Evolutionary conservation across 1,140 invertebrate species (phyloP), one percentile per base, ranked within the genome.

Genomic region (Himalopsyche phryganea): DNA sequence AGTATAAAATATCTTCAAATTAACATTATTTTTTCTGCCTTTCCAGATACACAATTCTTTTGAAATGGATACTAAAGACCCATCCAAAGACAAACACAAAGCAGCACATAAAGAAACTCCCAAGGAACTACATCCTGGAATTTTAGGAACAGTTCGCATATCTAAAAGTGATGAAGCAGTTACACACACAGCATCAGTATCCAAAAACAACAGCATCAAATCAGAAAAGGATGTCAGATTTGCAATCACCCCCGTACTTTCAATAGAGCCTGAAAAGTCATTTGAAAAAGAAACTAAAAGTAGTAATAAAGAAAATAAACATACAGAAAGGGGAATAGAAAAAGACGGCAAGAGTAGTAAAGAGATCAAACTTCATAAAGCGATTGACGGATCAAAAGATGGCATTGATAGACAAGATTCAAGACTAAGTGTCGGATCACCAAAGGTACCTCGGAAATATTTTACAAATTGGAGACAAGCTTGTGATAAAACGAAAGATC

Each of bases 381-480:
- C 14, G 14, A 32, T 9, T 7, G 54, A 57, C 19, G 19, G 47
- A 19, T 50, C 54, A 17, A 57, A 35, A 35, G 53, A 58, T 35
- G 44, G 41, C 1, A 38, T 64, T 5, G 61, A 60, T 1, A 60
- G 58, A 47, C 58, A 66, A 20, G 56, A 62, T 35, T 60, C 60
- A 6, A 52, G 54, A 18, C 11, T 53, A 19, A 68, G 69, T 5
- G 61, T 75, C 40, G 66, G 71, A 49, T 79, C 80, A 14, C 74
- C 80, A 14, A 84, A 83, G 67, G 81, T 84, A 40, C 83, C 82
- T 6, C 71, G 80, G n/a, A 86, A 85, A 66, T 83, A 85, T 64
- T 83, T 86, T 61, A 75, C 81, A 0, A 86, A 85, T 50, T 87
- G 85, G 85, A 76, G 77, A 55, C 81, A 84, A 63, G 85, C 85